Evolutionary conservation across 1,140 invertebrate genomes (phyloP).

Genomic region (Oryzaephilus surinamensis): DNA sequence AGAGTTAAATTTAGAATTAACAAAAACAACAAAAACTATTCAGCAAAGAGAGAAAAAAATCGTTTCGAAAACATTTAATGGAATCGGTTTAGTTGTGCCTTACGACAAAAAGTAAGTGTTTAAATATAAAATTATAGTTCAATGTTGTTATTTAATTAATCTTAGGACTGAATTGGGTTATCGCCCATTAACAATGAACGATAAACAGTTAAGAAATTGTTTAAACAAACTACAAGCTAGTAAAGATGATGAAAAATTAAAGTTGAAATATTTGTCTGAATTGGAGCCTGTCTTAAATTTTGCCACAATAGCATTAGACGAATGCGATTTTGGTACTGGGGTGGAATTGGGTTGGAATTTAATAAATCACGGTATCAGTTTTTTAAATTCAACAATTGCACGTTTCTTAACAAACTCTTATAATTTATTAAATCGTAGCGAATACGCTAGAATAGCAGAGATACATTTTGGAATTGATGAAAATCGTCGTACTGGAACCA

Average conservation of each 20-base stretch:
- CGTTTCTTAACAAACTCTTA: constrained; percentile 67
- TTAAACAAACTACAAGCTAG: constrained; percentile 55
- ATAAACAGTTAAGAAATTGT: constrained; percentile 54
- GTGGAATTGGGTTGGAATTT: constrained; percentile 80
- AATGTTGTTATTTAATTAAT: too few species aligned
- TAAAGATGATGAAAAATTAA: constrained; percentile 46
- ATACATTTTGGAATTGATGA: constrained; percentile 59
- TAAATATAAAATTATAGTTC: background rate
- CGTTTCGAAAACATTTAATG: constrained; percentile 73
- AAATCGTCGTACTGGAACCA: constrained; percentile 40
- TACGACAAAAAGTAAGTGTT: constrained; percentile 63
- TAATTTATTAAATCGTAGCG: constrained; percentile 56
- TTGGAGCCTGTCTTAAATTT: constrained; percentile 69
- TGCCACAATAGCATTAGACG: constrained; percentile 82
- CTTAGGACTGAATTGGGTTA: constrained; percentile 32
- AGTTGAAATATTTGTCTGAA: constrained; percentile 45
- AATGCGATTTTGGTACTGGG: constrained; percentile 88
- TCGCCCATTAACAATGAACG: constrained; percentile 22
- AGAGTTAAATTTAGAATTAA: constrained; percentile 49
- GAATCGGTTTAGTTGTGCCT: constrained; percentile 81
- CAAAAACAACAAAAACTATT: constrained; percentile 47
- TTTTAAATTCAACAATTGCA: constrained; percentile 54
- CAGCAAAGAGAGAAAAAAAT: constrained; percentile 53
- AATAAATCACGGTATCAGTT: constrained; percentile 61
- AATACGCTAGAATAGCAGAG: constrained; percentile 64